Percentiles rank a stretch among this genome's conserved stretches.
phyloP scores from a whole-genome alignment of 2,888 invertebrate species.

The Conomelus anceps region DNA sequence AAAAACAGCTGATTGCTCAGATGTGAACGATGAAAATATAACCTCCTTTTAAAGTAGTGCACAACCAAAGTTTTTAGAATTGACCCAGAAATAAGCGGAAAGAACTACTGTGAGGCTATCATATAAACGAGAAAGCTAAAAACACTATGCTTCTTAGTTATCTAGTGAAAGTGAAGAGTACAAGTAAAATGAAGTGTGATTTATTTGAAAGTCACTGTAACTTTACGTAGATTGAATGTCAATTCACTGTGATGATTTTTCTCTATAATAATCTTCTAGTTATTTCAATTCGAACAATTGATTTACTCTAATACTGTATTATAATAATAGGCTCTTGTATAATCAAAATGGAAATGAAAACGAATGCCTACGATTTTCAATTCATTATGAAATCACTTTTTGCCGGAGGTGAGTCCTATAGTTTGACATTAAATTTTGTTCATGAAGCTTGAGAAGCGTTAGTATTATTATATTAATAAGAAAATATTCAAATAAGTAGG shows the following conservation, averaged over 20 bases:
- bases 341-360: background rate
- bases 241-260: background rate
- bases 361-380: background rate
- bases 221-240: background rate
- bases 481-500: too few relatives aligned
- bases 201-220: background rate
- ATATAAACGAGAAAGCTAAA: background rate
- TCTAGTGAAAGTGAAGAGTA: background rate
- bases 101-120: background rate
- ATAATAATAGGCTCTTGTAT: too few relatives aligned
- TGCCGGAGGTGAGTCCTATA: background rate
- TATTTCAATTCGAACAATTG: background rate
- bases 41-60: background rate
- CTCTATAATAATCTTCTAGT: background rate
- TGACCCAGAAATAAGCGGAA: background rate
- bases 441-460: too few relatives aligned
- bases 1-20: background rate
- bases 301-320: too few relatives aligned
- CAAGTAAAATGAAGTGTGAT: background rate
- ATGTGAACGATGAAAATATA: background rate
- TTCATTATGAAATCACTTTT: slow-evolving; percentile 14
- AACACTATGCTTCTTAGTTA: background rate
- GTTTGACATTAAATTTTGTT: background rate
- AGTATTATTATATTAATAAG: too few relatives aligned
- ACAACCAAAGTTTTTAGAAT: background rate